Evolutionary conservation across 2,797 vertebrate genomes (phyloP).

Genomic region (Lithobates pipiens): DNA sequence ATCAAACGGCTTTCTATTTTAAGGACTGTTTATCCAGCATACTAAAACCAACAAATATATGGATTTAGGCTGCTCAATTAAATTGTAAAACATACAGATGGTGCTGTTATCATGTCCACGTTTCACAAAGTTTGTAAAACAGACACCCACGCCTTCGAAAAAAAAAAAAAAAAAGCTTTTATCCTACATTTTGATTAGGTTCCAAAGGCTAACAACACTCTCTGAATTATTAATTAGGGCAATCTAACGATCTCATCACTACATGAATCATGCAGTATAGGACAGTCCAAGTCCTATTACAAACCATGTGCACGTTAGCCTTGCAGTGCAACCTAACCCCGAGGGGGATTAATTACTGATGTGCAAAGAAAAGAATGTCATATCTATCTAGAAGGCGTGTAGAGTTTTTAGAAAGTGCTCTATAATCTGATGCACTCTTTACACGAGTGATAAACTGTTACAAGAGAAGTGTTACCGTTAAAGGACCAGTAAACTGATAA

Average conservation of each 20-base stretch:
- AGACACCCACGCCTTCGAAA: slow-evolving; percentile 28
- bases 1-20: slow-evolving; percentile 44
- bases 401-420: slow-evolving; percentile 48
- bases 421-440: slow-evolving; percentile 15
- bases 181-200: slow-evolving; percentile 54
- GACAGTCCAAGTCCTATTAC: slow-evolving; percentile 5
- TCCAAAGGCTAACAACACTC: slow-evolving; percentile 30
- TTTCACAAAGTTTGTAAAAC: not conserved
- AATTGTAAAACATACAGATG: slow-evolving; percentile 18
- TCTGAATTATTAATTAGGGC: slow-evolving; percentile 55
- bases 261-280: slow-evolving; percentile 45
- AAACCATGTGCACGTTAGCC: not conserved
- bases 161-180: slow-evolving; percentile 31
- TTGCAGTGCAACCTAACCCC: slow-evolving; percentile 41
- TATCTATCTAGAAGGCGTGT: slow-evolving; percentile 28
- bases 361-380: slow-evolving; percentile 37
- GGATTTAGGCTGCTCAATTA: slow-evolving; percentile 9
- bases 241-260: slow-evolving; percentile 56
- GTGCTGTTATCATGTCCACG: not conserved
- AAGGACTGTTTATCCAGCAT: slow-evolving; percentile 15
- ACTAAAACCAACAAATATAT: slow-evolving; percentile 42
- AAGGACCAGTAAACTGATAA: not conserved
- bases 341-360: slow-evolving; percentile 45
- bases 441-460: slow-evolving; percentile 26
- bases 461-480: slow-evolving; percentile 8